Base-by-base conservation (phyloP, 2,113 vertebrate genomes). In the Pelobates fuscus region DNA sequence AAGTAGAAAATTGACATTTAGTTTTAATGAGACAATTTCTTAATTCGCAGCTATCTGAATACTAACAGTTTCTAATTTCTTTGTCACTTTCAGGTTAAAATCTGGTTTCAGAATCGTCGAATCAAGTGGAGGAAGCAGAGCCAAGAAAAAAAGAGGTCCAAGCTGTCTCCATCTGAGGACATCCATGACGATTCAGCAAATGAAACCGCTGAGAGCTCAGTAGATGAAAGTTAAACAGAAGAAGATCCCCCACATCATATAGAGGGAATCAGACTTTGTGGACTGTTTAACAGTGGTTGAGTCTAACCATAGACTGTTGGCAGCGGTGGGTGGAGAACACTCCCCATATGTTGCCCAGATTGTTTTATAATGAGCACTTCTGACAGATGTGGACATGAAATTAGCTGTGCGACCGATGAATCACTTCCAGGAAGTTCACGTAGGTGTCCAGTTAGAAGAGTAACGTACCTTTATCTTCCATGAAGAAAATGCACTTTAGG, bases 21-120 rank as follows among this genome's bases (percentile, higher is more conserved):
- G n/a, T n/a, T n/a, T n/a, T n/a, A n/a, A n/a, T n/a, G n/a, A n/a
- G n/a, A n/a, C n/a, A n/a, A n/a, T n/a, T n/a, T n/a, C n/a, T n/a
- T n/a, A n/a, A n/a, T n/a, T n/a, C n/a, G n/a, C n/a, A n/a, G n/a
- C n/a, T n/a, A 37, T 1, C 32, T 37, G 32, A 10, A 37, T 49
- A 4, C 44, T 49, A 12, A 49, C 17, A 14, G 10, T 25, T n/a
- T 26, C 8, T 61, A 2, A 11, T 43, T 41, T 43, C 18, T 30
- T n/a, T n/a, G n/a, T n/a, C n/a, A n/a, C n/a, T n/a, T 54, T 1
- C 2, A 93, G 92, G 91, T 92, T 11, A 91, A 91, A 61, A 86
- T 92, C 15, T 93, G 92, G 92, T 93, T 93, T 84, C 92, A 93
- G 79, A 93, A 93, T 78, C 82, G 92, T 43, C 81, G 92, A 70